Evolutionary conservation across 2,797 vertebrate genomes (phyloP).

Genomic region (Danio kyathit): DNA sequence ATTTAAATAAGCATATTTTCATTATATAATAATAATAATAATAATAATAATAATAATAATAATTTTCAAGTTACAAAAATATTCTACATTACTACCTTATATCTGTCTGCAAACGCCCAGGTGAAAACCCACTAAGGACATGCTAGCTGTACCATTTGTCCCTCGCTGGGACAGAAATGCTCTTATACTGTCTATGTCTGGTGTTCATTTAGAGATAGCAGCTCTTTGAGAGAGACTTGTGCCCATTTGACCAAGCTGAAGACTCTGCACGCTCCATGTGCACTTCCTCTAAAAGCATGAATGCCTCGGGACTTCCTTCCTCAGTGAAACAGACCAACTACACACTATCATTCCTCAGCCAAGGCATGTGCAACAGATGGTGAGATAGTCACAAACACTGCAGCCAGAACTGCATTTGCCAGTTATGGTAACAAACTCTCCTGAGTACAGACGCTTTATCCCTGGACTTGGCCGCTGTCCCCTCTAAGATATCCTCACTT

Average conservation of each 20-base stretch:
- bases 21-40: background rate
- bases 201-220: slow-evolving; percentile 43
- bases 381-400: slow-evolving; percentile 61
- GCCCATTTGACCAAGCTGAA: slow-evolving; percentile 59
- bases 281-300: slow-evolving; percentile 65
- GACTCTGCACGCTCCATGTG: slow-evolving; percentile 64
- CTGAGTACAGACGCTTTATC: slow-evolving; percentile 20
- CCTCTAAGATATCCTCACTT: slow-evolving; percentile 39
- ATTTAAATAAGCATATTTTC: background rate
- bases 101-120: background rate
- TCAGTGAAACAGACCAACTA: slow-evolving; percentile 74
- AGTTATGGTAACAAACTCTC: slow-evolving; percentile 65
- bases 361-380: slow-evolving; percentile 74
- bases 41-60: no score
- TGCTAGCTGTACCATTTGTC: slow-evolving; percentile 13
- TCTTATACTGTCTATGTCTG: background rate
- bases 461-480: slow-evolving; percentile 45
- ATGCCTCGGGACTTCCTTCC: slow-evolving; percentile 73
- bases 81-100: background rate
- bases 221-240: slow-evolving; percentile 33
- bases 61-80: background rate
- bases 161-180: background rate
- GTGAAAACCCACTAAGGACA: background rate
- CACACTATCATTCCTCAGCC: slow-evolving; percentile 60
- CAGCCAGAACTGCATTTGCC: slow-evolving; percentile 65